Evolutionary conservation across 2,113 vertebrate genomes (phyloP).

Genomic region (Ibidorhyncha struthersii): DNA sequence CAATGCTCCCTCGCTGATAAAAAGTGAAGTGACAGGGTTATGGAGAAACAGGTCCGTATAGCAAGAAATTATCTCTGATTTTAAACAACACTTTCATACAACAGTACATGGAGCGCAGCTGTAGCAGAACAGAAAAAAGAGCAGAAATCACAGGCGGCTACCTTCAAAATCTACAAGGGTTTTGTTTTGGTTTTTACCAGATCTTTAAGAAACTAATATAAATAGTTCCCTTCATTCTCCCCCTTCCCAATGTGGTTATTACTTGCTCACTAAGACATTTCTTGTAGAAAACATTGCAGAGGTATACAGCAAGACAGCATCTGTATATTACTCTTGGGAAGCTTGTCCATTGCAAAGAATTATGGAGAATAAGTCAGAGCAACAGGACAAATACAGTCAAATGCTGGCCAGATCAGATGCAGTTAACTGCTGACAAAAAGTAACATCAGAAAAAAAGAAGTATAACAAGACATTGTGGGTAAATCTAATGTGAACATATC

Average conservation of each 20-base stretch:
- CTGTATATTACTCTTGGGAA: not conserved
- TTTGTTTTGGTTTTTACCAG: not conserved
- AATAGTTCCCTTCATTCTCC: not conserved
- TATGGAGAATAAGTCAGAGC: not conserved
- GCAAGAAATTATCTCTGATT: not conserved
- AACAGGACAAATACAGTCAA: not conserved
- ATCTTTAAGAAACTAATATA: not conserved
- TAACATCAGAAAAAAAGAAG: not conserved
- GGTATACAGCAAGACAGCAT: not conserved
- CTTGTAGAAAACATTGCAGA: not conserved
- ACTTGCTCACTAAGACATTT: not conserved
- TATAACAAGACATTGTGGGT: not conserved
- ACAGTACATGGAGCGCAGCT: not conserved
- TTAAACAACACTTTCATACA: not conserved
- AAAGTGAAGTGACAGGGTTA: not conserved
- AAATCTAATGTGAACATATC: not conserved
- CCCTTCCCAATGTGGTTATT: not conserved
- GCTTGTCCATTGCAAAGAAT: not conserved
- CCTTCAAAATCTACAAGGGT: not conserved
- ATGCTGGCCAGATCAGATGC: not conserved
- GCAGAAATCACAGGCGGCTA: not conserved
- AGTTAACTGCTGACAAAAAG: not conserved
- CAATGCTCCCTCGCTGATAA: not conserved
- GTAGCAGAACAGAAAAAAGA: not conserved
- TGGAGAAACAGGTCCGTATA: not conserved